Percentiles rank a stretch among this genome's conserved stretches.
Conservation (phyloP, 1,140 invertebrate genomes). For the Tetragnatha versicolor region DNA sequence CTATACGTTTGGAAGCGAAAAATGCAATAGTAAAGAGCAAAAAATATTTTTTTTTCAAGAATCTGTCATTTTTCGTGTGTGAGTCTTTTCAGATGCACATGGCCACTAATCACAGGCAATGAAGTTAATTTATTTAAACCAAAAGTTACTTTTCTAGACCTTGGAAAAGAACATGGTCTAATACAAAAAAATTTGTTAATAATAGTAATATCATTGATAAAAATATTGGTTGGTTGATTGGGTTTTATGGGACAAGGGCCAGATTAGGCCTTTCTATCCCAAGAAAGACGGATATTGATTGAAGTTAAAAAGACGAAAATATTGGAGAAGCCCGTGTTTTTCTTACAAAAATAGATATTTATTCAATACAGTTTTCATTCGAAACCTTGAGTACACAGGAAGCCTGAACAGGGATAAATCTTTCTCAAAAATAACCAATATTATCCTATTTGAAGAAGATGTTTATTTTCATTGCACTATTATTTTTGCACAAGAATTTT, state of each 20-base stretch:
- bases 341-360: neutral
- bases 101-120: neutral
- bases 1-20: neutral
- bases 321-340: neutral
- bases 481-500: neutral
- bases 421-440: neutral
- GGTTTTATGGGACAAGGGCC: no score
- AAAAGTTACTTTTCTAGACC: neutral
- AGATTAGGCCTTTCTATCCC: no score
- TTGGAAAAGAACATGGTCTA: neutral
- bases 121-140: neutral
- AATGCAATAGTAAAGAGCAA: neutral
- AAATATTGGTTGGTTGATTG: no score
- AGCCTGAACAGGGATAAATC: conserved; percentile 3
- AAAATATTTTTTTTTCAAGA: conserved; percentile 9
- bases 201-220: neutral
- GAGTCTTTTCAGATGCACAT: conserved; percentile 10
- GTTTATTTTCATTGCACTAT: neutral
- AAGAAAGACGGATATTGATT: no score
- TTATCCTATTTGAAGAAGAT: neutral
- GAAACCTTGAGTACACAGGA: neutral
- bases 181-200: neutral
- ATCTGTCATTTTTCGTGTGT: neutral
- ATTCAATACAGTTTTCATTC: neutral
- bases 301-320: no score